These are phyloP conservation scores for Phrynocephalus versicolor DNA, from an alignment of 2,113 vertebrate species.

Conservation along the genomic window DNA sequence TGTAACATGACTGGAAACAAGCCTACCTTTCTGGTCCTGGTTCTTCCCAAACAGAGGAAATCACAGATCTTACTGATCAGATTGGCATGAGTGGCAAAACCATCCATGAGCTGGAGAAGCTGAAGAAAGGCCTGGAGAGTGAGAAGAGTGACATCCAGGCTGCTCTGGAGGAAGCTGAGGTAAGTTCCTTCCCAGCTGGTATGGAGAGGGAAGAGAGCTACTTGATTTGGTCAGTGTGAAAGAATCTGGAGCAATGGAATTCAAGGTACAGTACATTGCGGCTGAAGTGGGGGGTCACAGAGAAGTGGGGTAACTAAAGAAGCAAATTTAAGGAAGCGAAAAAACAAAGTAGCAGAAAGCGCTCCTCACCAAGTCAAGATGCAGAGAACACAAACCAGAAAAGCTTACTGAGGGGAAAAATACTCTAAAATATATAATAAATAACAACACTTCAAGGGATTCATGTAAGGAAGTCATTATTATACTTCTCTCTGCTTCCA, in stretches of 20 bases:
- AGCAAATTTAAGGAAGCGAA: background rate
- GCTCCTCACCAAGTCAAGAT: background rate
- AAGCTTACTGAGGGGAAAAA: too few relatives aligned
- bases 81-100: constrained; percentile 87
- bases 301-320: background rate
- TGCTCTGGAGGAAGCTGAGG: constrained; percentile 93
- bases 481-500: constrained; percentile 44
- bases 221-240: background rate
- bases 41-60: constrained; percentile 83
- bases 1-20: accelerated
- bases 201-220: background rate
- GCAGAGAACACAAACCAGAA: too few relatives aligned
- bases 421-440: too few relatives aligned
- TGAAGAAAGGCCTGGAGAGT: constrained; percentile 87
- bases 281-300: background rate
- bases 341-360: too few relatives aligned
- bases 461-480: background rate
- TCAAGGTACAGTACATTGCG: background rate
- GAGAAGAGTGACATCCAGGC: constrained; percentile 93
- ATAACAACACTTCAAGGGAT: too few relatives aligned
- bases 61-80: constrained; percentile 90
- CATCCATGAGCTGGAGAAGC: constrained; percentile 92
- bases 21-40: background rate
- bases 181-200: constrained; percentile 44
- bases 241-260: background rate